These are phyloP conservation scores for Austrofundulus limnaeus DNA, from an alignment of 2,113 vertebrate species.

Conservation along the genomic window DNA sequence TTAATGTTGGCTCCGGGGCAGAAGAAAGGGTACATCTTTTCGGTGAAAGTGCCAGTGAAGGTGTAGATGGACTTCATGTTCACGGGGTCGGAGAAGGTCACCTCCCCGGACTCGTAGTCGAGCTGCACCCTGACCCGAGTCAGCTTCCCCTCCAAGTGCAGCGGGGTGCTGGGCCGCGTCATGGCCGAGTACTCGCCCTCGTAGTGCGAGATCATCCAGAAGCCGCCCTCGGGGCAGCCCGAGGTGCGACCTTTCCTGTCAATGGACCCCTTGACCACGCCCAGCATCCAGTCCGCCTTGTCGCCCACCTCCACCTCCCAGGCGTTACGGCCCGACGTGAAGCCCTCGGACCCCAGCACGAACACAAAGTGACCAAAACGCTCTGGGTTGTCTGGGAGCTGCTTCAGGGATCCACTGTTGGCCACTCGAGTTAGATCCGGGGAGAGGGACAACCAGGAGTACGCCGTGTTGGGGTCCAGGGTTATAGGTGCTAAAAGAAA, in stretches of 20 bases:
- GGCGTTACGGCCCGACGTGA: conserved; percentile 73
- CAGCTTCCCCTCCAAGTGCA: conserved; percentile 51
- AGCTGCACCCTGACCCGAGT: conserved; percentile 76
- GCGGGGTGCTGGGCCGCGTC: conserved; percentile 71
- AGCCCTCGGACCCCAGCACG: conserved; percentile 78
- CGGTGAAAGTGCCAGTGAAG: conserved; percentile 73
- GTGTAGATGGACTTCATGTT: conserved; percentile 75
- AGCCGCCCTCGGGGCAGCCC: conserved; percentile 77
- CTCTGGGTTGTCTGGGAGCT: conserved; percentile 77
- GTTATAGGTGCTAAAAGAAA: conserved; percentile 74
- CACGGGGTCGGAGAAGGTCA: conserved; percentile 75
- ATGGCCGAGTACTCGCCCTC: conserved; percentile 77
- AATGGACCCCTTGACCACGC: conserved; percentile 76
- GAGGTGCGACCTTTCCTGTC: conserved; percentile 79
- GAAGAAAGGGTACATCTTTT: conserved; percentile 81
- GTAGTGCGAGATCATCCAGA: conserved; percentile 80
- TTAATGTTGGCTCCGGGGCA: conserved; percentile 82
- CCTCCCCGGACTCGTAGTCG: conserved; percentile 75
- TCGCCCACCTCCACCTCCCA: conserved; percentile 81
- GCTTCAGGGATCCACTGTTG: conserved; percentile 69
- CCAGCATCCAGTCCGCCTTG: conserved; percentile 81
- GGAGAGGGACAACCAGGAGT: conserved; percentile 76
- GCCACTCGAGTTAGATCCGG: conserved; percentile 72
- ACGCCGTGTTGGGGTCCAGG: conserved; percentile 81
- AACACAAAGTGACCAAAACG: conserved; percentile 82